Base-by-base conservation (phyloP, 1,140 invertebrate genomes). In the Tachypleus tridentatus region DNA sequence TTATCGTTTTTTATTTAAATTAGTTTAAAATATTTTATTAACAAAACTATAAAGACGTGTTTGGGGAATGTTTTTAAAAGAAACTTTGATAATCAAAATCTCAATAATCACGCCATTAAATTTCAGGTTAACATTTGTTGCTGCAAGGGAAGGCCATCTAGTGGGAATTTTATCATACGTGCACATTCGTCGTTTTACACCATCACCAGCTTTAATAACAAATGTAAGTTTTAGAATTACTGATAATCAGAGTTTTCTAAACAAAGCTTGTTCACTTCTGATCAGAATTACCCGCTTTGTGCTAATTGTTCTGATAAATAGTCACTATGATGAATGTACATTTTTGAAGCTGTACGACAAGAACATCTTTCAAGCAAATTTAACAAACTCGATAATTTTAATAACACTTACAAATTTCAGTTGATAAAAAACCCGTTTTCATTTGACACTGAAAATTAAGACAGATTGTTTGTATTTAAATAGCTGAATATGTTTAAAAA, bases 111-210 rank as follows among this genome's bases (percentile, higher is more conserved):
- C 53, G n/a, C 3, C 7, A 8, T 54, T 7, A 8, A 7, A 7
- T n/a, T 48, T 56, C 48, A 72, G 73, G 54, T 61, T 73, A 49
- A 70, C 69, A 73, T 95, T 89, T 74, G 89, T 90, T 3, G 90
- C 91, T 29, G 89, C 88, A 3, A 82, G 86, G 67, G 87, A 93
- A 70, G 91, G 91, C 3, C 91, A 96, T 70, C 84, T 95, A 77
- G 80, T 93, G 3, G 82, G 86, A 70, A 81, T 89, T 50, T 83
- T 97, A 68, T 93, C 90, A 0, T 95, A 87, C 74, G 87, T 95
- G 7, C 90, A 93, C 72, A 77, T 87, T 3, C 83, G 83, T 52
- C 83, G 82, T 66, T 78, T 87, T 68, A 96, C 92, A 0, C 93
- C 93, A 2, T 83, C 87, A 1, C 87, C 89, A 0, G 90, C 91